Evolutionary conservation across 1,140 invertebrate genomes (phyloP).

Genomic region (Homalodisca vitripennis): DNA sequence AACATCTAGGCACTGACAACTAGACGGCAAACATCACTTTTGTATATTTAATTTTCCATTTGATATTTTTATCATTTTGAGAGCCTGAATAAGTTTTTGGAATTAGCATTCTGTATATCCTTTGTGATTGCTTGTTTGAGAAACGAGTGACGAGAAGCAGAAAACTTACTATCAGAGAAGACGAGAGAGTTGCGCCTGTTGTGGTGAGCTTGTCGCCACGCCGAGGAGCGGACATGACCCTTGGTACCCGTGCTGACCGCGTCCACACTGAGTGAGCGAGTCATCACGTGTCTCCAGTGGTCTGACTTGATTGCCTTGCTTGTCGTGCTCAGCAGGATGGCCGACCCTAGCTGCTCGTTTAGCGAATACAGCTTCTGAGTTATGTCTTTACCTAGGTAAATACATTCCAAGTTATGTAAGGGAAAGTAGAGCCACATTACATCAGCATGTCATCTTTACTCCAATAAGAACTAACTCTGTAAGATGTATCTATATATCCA

Average conservation of each 20-base stretch:
- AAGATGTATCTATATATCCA: too few relatives aligned
- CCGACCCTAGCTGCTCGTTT: conserved; percentile 63
- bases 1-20: too few relatives aligned
- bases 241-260: conserved; percentile 74
- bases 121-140: too few relatives aligned
- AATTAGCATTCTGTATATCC: too few relatives aligned
- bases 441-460: too few relatives aligned
- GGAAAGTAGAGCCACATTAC: too few relatives aligned
- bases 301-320: conserved; percentile 46
- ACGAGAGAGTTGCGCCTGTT: conserved; percentile 49
- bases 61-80: too few relatives aligned
- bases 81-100: too few relatives aligned
- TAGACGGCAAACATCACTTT: too few relatives aligned
- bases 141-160: conserved; percentile 33
- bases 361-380: conserved; percentile 81
- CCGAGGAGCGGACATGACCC: conserved; percentile 66
- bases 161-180: conserved; percentile 47
- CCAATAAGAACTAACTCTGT: too few relatives aligned
- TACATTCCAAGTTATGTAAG: too few relatives aligned
- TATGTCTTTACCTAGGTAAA: conserved; percentile 81
- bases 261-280: conserved; percentile 70
- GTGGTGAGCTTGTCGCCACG: conserved; percentile 53
- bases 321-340: conserved; percentile 51
- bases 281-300: conserved; percentile 53
- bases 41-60: too few relatives aligned